Evolutionary conservation across 2,888 invertebrate species (phyloP).

Genomic region (Amaurobius ferox): DNA sequence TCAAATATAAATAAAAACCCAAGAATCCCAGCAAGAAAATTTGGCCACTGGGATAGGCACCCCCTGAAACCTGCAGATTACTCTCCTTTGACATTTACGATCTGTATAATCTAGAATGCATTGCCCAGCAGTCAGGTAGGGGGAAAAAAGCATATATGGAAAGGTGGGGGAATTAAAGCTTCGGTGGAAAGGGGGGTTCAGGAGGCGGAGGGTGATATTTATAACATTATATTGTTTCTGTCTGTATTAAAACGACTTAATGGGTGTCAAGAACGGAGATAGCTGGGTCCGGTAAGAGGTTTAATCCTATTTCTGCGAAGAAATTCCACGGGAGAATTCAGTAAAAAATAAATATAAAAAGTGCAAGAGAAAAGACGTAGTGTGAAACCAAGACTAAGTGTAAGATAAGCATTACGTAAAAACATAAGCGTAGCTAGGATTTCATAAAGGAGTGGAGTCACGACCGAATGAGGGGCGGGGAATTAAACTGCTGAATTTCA

Average conservation of each 20-base stretch:
- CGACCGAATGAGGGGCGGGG: too few relatives aligned
- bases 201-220: conserved; percentile 22
- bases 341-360: too few relatives aligned
- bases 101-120: conserved; percentile 29
- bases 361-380: too few relatives aligned
- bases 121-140: not conserved
- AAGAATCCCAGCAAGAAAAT: conserved; percentile 30
- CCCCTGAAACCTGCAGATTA: not conserved
- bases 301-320: not conserved
- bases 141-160: not conserved
- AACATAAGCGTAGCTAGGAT: too few relatives aligned
- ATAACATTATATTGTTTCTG: conserved; percentile 35
- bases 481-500: too few relatives aligned
- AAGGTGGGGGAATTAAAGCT: not conserved
- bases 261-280: not conserved
- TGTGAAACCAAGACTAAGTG: too few relatives aligned
- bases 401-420: too few relatives aligned
- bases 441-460: too few relatives aligned
- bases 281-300: not conserved
- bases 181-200: not conserved
- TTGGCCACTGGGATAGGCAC: conserved; percentile 32
- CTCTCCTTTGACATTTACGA: conserved; percentile 63
- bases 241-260: conserved; percentile 30
- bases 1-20: conserved; percentile 26
- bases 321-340: too few relatives aligned